Percentiles rank a stretch among this genome's conserved stretches.
phyloP scores from a whole-genome alignment of 2,888 invertebrate species.

The Drosophila paucipuncta region DNA sequence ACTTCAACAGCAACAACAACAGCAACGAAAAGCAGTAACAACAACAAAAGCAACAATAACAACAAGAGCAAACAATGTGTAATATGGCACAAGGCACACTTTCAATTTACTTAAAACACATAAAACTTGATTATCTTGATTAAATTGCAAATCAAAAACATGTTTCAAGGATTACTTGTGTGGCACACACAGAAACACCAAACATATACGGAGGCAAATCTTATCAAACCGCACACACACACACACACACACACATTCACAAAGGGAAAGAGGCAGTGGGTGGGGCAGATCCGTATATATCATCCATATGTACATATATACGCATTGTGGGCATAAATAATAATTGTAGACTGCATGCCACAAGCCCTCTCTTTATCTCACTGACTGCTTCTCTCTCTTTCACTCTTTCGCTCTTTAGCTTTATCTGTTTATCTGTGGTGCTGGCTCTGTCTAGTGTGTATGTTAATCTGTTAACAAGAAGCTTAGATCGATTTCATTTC shows the following conservation, averaged over 20 bases:
- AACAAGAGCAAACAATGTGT: conserved; percentile 64
- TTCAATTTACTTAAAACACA: conserved; percentile 81
- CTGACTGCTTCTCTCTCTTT: conserved; percentile 6
- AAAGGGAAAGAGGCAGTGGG: conserved; percentile 29
- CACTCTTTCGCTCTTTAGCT: not conserved
- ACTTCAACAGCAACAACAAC: not conserved
- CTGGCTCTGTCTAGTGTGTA: conserved; percentile 31
- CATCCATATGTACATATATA: conserved; percentile 26
- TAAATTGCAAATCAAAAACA: conserved; percentile 82
- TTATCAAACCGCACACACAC: conserved; percentile 64
- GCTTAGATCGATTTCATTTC: conserved; percentile 81
- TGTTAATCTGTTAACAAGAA: conserved; percentile 81
- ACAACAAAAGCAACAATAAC: conserved; percentile 5
- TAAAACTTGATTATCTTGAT: conserved; percentile 82
- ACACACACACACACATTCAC: conserved; percentile 17
- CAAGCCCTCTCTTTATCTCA: conserved; percentile 9
- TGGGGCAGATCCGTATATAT: conserved; percentile 44
- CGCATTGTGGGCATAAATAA: conserved; percentile 74
- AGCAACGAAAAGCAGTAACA: not conserved
- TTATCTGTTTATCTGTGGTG: not conserved
- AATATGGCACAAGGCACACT: conserved; percentile 76
- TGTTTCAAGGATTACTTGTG: conserved; percentile 80
- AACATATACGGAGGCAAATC: conserved; percentile 39
- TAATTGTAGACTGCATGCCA: conserved; percentile 73
- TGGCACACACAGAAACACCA: conserved; percentile 34